Base-by-base conservation (phyloP, 1,140 invertebrate species). In the Leptopilina boulardi region DNA sequence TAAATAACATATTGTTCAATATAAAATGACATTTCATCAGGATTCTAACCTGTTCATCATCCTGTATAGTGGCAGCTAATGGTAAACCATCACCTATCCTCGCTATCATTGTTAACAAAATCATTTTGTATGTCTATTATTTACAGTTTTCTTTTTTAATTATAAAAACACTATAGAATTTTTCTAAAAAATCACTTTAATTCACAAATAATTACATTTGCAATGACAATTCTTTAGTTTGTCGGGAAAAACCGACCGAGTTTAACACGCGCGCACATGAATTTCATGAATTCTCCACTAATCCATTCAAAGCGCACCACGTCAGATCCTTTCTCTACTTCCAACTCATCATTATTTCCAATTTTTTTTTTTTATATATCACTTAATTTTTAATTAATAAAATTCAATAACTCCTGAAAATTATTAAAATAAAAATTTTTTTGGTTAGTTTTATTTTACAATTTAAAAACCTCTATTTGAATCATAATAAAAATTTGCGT, bases 61-160 rank as follows among this genome's bases (percentile, higher is more conserved):
- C 98, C 92, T 99, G 98, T 93, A 99, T 97, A 38, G 98, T 98
- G 41, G 98, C 99, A 38, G 98, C 97, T 81, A 99, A 90, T 66
- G 98, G 98, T 77, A 99, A 93, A 6, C 98, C 98, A 92, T 99
- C 99, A 77, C 95, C 94, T 80, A 99, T 94, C 80, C 99, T 93
- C 3, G 98, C 98, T 87, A 99, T 99, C 96, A 99, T 98, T 77
- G 98, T 99, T 92, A 99, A 94, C 81, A 99, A 89, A 84, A 99
- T 96, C 98, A 99, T 99, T 88, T 92, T 96, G 80, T 23, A 3
- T 26, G 0, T 56, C 8, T 41, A 19, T 38, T 34, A 51, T 30
- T 74, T 70, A n/a, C n/a, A 15, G 5, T 13, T 8, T n/a, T n/a
- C n/a, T n/a, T n/a, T n/a, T n/a, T 8, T 56, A 41, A 13, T 11